These are phyloP conservation scores for Hippopotamyrus pictus DNA, from an alignment of 2,797 vertebrate genomes.

Conservation along the genomic window DNA sequence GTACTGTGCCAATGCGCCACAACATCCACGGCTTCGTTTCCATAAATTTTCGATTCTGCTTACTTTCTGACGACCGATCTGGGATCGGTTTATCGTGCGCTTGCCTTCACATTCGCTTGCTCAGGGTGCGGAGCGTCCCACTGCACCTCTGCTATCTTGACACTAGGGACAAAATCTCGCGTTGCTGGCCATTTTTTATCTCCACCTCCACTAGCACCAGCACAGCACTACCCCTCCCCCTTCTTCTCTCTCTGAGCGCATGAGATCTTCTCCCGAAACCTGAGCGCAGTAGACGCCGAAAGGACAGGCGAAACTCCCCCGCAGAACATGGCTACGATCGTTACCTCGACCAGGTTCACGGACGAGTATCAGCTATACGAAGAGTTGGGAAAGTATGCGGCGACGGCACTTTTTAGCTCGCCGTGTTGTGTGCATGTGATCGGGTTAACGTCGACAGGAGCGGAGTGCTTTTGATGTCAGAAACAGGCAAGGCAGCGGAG, in stretches of 20 bases:
- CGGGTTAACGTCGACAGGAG: conserved; percentile 22
- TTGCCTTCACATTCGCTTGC: background rate
- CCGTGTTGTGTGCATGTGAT: conserved; percentile 9
- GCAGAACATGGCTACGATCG: conserved; percentile 83
- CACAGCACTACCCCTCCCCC: conserved; percentile 38
- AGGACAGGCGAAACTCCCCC: conserved; percentile 52
- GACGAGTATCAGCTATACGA: conserved; percentile 96
- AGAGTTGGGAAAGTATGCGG: conserved; percentile 93
- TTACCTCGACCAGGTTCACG: conserved; percentile 88
- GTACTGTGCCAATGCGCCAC: conserved; percentile 45
- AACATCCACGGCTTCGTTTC: conserved; percentile 31
- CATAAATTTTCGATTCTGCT: conserved; percentile 8
- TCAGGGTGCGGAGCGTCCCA: background rate
- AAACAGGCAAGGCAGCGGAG: conserved; percentile 24
- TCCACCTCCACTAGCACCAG: conserved; percentile 29
- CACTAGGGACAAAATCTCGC: conserved; percentile 54
- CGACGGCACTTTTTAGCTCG: conserved; percentile 26
- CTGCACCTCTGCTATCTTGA: conserved; percentile 10
- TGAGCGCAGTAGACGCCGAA: conserved; percentile 54
- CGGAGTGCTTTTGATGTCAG: conserved; percentile 40
- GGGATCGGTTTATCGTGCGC: background rate
- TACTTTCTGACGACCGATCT: background rate
- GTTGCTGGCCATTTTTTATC: conserved; percentile 40
- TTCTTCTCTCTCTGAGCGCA: conserved; percentile 37
- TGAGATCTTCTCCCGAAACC: conserved; percentile 58